Evolutionary conservation across 2,113 vertebrate genomes (phyloP).

Genomic region (Dasyprocta punctata): DNA sequence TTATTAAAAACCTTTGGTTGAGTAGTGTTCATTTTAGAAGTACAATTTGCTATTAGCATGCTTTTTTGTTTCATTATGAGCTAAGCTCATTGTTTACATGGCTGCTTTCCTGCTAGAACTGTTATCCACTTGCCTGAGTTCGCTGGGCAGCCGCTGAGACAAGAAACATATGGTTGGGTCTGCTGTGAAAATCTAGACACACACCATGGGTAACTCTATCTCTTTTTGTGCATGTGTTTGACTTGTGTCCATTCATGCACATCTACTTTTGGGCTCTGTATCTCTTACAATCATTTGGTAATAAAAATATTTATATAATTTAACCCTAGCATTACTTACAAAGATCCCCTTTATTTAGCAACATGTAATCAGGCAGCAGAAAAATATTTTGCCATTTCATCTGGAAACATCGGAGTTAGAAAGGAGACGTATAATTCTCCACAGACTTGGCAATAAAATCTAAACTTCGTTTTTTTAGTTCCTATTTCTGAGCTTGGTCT

Average conservation of each 20-base stretch:
- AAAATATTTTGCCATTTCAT: constrained; percentile 59
- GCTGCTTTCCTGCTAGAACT: constrained; percentile 81
- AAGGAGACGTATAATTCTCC: constrained; percentile 35
- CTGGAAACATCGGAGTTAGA: constrained; percentile 44
- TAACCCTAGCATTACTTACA: constrained; percentile 34
- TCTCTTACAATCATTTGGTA: constrained; percentile 53
- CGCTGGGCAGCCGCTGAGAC: constrained; percentile 73
- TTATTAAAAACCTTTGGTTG: constrained; percentile 58
- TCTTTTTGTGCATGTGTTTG: constrained; percentile 27
- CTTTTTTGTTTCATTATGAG: constrained; percentile 75
- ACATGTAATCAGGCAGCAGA: constrained; percentile 57
- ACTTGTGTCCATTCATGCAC: constrained; percentile 46
- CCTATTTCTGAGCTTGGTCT: constrained; percentile 46
- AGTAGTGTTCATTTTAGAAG: constrained; percentile 59
- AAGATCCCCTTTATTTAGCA: constrained; percentile 64
- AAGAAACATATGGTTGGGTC: constrained; percentile 77
- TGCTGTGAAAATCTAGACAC: constrained; percentile 64
- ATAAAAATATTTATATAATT: constrained; percentile 74
- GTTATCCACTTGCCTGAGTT: constrained; percentile 79
- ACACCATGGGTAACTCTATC: constrained; percentile 60
- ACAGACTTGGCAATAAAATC: constrained; percentile 30
- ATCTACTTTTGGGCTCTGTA: constrained; percentile 19
- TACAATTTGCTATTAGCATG: constrained; percentile 68
- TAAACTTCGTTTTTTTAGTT: constrained; percentile 33
- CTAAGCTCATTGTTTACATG: constrained; percentile 80